Conservation (phyloP, 92 coral and sea anemone genomes). For the Actinostola sp. region DNA sequence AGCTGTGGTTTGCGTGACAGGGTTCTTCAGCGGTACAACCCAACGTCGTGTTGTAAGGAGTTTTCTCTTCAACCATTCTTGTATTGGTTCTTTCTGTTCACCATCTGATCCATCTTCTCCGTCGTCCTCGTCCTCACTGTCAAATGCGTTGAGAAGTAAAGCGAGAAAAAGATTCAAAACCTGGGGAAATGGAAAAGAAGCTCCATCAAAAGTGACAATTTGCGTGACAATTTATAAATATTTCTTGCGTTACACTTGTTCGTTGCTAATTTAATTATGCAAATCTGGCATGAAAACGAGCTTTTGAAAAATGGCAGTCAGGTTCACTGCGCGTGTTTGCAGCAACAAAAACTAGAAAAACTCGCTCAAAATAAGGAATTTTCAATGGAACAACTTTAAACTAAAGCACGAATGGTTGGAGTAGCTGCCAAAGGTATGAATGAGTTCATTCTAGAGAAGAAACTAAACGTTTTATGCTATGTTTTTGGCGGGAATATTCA, state of each 20-base stretch:
- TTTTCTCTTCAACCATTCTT: conserved; percentile 35
- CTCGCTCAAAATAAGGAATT: conserved; percentile 3
- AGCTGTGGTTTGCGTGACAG: conserved; percentile 12
- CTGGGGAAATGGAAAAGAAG: conserved; percentile 23
- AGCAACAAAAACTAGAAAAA: background rate
- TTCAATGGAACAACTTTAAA: background rate
- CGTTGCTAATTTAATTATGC: background rate
- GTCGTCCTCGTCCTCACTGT: conserved; percentile 77
- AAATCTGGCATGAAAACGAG: conserved; percentile 2
- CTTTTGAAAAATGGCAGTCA: conserved; percentile 6
- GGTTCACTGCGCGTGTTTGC: background rate
- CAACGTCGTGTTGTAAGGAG: conserved; percentile 66
- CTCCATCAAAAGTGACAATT: background rate
- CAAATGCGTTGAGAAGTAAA: conserved; percentile 83
- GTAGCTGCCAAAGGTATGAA: background rate
- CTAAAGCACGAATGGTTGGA: background rate
- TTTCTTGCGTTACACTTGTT: conserved; percentile 10
- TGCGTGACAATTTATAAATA: background rate
- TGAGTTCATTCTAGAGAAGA: background rate
- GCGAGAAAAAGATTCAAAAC: conserved; percentile 88
- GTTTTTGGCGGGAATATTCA: no score
- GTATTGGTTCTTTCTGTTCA: conserved; percentile 36
- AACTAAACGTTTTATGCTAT: no score
- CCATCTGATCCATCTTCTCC: conserved; percentile 60
- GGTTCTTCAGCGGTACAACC: conserved; percentile 30